A percentile compares a stretch with the other conserved stretches of the same genome.
Evolutionary conservation across 2,888 invertebrate species (phyloP).

Genomic region (Troides aeacus): DNA sequence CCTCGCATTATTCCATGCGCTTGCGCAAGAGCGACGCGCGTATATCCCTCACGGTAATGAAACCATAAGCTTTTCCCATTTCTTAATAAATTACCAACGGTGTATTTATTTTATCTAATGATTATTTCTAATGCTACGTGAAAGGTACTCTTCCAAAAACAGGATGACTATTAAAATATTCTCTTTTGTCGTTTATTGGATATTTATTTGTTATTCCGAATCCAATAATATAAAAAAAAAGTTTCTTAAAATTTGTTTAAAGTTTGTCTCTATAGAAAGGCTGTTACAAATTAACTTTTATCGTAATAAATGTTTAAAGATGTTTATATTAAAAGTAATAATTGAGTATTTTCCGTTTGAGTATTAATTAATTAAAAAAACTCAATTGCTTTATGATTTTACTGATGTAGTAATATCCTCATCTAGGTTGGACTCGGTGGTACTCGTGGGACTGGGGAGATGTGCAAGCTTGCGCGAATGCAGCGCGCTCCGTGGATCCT

Average conservation of each 20-base stretch:
- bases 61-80: not conserved
- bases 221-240: no score
- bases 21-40: slow-evolving; percentile 93
- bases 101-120: not conserved
- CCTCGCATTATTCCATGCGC: slow-evolving; percentile 92
- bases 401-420: not conserved
- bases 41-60: slow-evolving; percentile 90
- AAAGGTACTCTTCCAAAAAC: not conserved
- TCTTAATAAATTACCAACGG: not conserved
- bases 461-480: slow-evolving; percentile 46
- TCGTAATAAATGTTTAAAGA: no score
- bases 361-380: no score
- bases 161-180: not conserved
- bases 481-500: slow-evolving; percentile 34
- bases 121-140: not conserved
- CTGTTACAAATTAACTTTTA: no score
- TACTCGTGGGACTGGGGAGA: slow-evolving; percentile 76
- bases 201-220: no score
- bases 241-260: no score
- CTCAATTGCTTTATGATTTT: no score
- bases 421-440: slow-evolving; percentile 67
- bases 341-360: no score
- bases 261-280: no score
- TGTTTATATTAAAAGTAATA: no score
- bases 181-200: not conserved